Conservation (phyloP, 2,113 vertebrate species). For the Burhinus oedicnemus region DNA sequence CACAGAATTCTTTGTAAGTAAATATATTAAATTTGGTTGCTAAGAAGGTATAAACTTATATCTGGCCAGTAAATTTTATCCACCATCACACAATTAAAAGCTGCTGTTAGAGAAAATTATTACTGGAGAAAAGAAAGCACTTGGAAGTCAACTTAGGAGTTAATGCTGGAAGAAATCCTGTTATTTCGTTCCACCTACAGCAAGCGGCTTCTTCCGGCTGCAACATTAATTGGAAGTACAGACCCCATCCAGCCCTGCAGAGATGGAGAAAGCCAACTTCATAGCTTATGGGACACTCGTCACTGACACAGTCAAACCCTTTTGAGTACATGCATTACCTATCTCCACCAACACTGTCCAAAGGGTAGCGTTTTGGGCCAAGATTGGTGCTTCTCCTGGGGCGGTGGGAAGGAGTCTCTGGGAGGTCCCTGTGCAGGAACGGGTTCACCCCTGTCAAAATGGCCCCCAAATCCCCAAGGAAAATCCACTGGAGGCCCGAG, state of each 20-base stretch:
- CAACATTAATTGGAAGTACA: constrained; percentile 56
- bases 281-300: neutral
- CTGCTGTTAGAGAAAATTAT: constrained; percentile 10
- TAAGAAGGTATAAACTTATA: constrained; percentile 67
- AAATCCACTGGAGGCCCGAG: neutral
- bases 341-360: neutral
- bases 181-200: neutral
- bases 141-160: constrained; percentile 44
- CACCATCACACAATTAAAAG: constrained; percentile 30
- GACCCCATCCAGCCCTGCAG: constrained; percentile 27
- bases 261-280: neutral
- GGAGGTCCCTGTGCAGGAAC: neutral
- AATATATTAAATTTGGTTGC: constrained; percentile 73
- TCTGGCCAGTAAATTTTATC: constrained; percentile 39
- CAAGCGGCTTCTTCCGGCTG: neutral
- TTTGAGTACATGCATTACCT: neutral
- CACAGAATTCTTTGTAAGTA: constrained; percentile 66
- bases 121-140: constrained; percentile 51
- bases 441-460: neutral
- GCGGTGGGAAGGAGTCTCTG: neutral
- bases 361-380: neutral
- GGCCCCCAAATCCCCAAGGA: neutral
- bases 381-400: neutral
- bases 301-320: neutral
- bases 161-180: constrained; percentile 30